Base-by-base conservation (phyloP, 2,888 invertebrate species). In the Homarus gammarus region DNA sequence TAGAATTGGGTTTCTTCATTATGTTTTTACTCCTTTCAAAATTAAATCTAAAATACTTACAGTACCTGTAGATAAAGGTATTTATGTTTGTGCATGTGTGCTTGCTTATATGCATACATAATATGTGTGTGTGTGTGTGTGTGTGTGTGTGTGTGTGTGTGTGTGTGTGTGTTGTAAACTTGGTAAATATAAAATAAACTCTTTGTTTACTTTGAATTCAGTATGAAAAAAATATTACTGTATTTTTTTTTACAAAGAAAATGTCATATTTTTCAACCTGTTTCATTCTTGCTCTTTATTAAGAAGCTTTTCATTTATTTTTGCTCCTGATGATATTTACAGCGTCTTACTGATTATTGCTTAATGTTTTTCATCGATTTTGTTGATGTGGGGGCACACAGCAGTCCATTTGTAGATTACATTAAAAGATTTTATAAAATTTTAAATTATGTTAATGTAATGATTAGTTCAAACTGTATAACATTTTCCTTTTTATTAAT, bases 331-430 rank as follows among this genome's bases (percentile, higher is more conserved):
- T 75, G 73, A 88, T 83, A n/a, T 82, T 83, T 75, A 77, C 73
- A 68, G 87, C 87, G 77, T 88, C 87, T 68, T 70, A 87, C 81
- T 88, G 49, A 68, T 49, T 27, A 68, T 82, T 68, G 83, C 68
- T 70, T 70, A 38, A 82, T 40, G 51, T 73, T 36, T 51, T 36
- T 87, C 68, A 70, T 68, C 15, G 68, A 40, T 73, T 44, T 31
- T 49, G 15, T n/a, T 75, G 44, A 40, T 38, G 44, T 44, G 31
- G 44, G 75, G 75, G 75, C 44, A 44, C 44, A 75, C 75, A 75
- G 38, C 12, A 75, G n/a, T 44, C 75, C 18, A 49, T 33, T 49
- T 75, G 22, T 75, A 15, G n/a, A 27, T 75, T 3, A 27, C 64
- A 10, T 27, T 64, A 27, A 27, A 64, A 56, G 2, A 56, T 22